Base-by-base conservation (phyloP, 2,888 invertebrate species). In the Polydrusus tereticollis region DNA sequence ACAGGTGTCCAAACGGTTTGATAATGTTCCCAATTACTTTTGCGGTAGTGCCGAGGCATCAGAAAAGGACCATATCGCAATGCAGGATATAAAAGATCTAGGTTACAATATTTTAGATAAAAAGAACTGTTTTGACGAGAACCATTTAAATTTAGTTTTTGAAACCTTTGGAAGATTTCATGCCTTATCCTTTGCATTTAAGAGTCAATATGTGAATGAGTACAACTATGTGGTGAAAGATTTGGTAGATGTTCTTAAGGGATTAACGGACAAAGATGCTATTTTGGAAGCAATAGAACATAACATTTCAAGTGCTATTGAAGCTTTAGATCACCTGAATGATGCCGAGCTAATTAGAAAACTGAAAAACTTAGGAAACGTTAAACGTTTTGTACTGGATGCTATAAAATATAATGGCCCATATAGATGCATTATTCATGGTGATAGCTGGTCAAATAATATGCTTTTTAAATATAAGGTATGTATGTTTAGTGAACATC, bases 401-500 rank as follows among this genome's bases (percentile, higher is more conserved):
- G 36, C 45, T 45, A 50, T 50, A 33, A 57, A 47, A 60, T 66
- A 66, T 55, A 71, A 73, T 29, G 65, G 71, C 52, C n/a, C 52
- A 64, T 59, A 45, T 57, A 14, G 23, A 1, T 58, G 45, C 18
- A 57, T 68, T 38, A 58, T 66, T 45, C 73, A 75, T 68, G 73
- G 45, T 7, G 65, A 65, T 43, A 43, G 57, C 33, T 65, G 65
- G 65, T 65, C 65, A 16, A 65, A 65, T 57, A 73, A 71, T 60
- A 71, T 73, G 67, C 68, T 75, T 43, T 75, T 73, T 62, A 71
- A 75, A 69, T 71, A 73, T 59, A 68, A 72, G 66, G 72, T 67
- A 58, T 69, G 72, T 68, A 71, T 58, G 7, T n/a, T n/a, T n/a
- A n/a, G n/a, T n/a, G n/a, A n/a, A n/a, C n/a, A n/a, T n/a, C n/a